These are phyloP conservation scores for Puffinus mauretanicus DNA, from an alignment of 2,113 vertebrate species.

Conservation along the genomic window DNA sequence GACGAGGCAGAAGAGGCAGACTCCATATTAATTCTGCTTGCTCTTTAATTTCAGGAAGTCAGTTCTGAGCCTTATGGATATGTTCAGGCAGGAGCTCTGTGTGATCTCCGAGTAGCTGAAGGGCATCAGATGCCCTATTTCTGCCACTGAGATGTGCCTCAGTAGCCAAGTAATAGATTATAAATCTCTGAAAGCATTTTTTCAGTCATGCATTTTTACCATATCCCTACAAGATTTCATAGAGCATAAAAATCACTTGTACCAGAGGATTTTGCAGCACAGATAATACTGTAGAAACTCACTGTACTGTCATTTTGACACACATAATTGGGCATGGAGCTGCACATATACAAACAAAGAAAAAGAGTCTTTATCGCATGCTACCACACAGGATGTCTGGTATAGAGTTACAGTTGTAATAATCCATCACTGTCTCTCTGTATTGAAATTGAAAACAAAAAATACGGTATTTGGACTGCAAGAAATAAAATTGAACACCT, in stretches of 20 bases:
- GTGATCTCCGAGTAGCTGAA: constrained; percentile 42
- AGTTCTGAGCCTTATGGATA: not conserved
- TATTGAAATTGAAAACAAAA: constrained; percentile 14
- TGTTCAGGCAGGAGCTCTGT: constrained; percentile 14
- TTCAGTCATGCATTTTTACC: constrained; percentile 39
- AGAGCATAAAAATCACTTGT: constrained; percentile 43
- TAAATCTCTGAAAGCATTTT: constrained; percentile 42
- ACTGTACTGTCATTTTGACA: not conserved
- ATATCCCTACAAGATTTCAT: constrained; percentile 13
- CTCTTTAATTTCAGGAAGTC: constrained; percentile 22
- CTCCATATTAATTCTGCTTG: constrained; percentile 21
- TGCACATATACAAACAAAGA: not conserved
- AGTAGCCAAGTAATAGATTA: constrained; percentile 17
- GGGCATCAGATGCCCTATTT: constrained; percentile 55
- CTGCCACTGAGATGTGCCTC: constrained; percentile 33
- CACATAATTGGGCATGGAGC: not conserved
- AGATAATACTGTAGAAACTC: constrained; percentile 16
- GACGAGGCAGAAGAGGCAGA: not conserved
- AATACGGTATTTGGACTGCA: not conserved
- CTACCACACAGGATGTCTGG: not conserved
- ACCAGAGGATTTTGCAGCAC: constrained; percentile 5
- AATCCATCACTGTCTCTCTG: constrained; percentile 30
- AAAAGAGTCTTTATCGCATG: not conserved
- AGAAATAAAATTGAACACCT: not conserved
- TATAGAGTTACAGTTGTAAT: not conserved